Evolutionary conservation across 2,888 invertebrate genomes (phyloP), one percentile per base, ranked within the genome.

Genomic region (Pseudococcus jackbeardsleyi): DNA sequence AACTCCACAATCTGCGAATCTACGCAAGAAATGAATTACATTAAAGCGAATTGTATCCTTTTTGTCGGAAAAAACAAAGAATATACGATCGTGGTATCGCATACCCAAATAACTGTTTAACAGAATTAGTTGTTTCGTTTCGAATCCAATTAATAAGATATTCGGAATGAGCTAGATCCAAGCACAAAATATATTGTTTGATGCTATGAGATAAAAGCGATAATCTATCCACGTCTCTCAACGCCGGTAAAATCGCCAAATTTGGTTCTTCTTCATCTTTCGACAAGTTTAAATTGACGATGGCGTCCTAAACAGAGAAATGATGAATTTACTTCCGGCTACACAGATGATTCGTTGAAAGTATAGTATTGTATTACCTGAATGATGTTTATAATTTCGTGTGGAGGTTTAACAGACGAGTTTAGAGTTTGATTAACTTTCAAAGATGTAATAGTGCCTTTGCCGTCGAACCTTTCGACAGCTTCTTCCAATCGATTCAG

Each of bases 161-260:
- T 88, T 96, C 94, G 88, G 97, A 93, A 91, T 96, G 95, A 90
- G 93, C 93, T 77, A 96, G 93, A 89, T 97, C 96, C 89, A 98
- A 92, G 87, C 96, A 95, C n/a, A 96, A 95, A 89, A 97, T 94
- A 91, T 96, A 95, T 0, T 98, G 97, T 6, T 96, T 95, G 90
- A 98, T 94, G 91, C 96, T 96, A 91, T 98, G 97, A n/a, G 97
- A 95, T 33, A 97, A 93, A 88, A 97, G 94, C 12, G 96, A 94
- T 89, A 95, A 91, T 90, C 93, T 93, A 68, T 93, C 92, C 1
- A 92, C 90, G n/a, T 92, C 91, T 46, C 92, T 91, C 42, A 92
- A 90, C 3, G 91, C 91, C 15, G 92, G 92, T 85, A 88, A 48
- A 64, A 88, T 88, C 42, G 88, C 88, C 22, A 88, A 33, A 50